A percentile compares a stretch with the other conserved stretches of the same genome.
phyloP scores from a whole-genome alignment of 1,140 invertebrate species.

The Drosophila yakuba region DNA sequence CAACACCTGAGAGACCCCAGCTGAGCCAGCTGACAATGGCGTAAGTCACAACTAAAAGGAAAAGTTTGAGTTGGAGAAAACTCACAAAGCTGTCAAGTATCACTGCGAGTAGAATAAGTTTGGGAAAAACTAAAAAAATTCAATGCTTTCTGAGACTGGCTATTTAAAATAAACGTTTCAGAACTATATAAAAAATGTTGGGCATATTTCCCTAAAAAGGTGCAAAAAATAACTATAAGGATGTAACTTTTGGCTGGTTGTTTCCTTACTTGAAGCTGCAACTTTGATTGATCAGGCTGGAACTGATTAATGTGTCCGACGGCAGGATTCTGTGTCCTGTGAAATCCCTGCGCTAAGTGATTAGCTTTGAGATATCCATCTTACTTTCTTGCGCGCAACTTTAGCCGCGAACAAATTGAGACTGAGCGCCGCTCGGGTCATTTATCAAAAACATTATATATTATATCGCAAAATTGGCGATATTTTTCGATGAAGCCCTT shows the following conservation, averaged over 20 bases:
- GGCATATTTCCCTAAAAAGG: not conserved
- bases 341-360: constrained; percentile 31
- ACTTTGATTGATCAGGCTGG: constrained; percentile 59
- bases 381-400: constrained; percentile 18
- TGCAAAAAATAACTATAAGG: not conserved
- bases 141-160: not conserved
- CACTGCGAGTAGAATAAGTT: not conserved
- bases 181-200: not conserved
- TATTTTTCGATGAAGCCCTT: constrained; percentile 36
- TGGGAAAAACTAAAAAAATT: not conserved
- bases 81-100: not conserved
- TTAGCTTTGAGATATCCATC: constrained; percentile 44
- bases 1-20: constrained; percentile 35
- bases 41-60: constrained; percentile 22
- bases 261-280: constrained; percentile 9
- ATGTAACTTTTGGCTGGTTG: constrained; percentile 1
- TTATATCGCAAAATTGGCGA: constrained; percentile 45
- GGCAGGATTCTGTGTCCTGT: constrained; percentile 6
- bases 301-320: constrained; percentile 59
- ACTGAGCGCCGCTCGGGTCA: constrained; percentile 18
- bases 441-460: constrained; percentile 51
- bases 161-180: not conserved
- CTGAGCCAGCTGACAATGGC: constrained; percentile 4
- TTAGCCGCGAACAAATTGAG: constrained; percentile 24
- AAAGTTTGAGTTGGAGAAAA: constrained; percentile 15